Evolutionary conservation across 2,113 vertebrate species (phyloP).

Genomic region (Pogonocichla stellata): DNA sequence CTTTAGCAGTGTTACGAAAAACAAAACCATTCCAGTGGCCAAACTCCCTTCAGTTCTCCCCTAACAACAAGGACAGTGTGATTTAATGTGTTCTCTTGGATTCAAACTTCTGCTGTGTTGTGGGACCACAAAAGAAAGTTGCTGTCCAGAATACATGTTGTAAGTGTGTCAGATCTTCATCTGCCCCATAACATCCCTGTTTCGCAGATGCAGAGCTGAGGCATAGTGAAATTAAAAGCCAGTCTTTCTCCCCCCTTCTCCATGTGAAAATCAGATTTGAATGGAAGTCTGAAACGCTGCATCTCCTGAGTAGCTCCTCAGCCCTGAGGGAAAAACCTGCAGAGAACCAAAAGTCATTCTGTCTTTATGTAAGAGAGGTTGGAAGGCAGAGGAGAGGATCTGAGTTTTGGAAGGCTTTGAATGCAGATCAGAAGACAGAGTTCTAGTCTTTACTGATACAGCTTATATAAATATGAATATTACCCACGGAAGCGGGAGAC

Average conservation of each 20-base stretch:
- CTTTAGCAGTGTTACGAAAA: conserved; percentile 11
- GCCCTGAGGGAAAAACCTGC: not conserved
- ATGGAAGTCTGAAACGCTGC: not conserved
- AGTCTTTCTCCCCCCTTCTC: not conserved
- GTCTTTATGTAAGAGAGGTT: not conserved
- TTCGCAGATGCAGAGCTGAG: not conserved
- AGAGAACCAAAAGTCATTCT: not conserved
- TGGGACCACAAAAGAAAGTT: not conserved
- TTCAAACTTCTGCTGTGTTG: not conserved
- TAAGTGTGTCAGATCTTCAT: not conserved
- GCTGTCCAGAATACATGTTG: not conserved
- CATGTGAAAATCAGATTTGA: not conserved
- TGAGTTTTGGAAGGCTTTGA: not conserved
- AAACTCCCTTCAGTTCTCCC: conserved; percentile 8
- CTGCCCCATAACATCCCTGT: not conserved
- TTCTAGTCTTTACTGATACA: not conserved
- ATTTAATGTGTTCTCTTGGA: conserved; percentile 38
- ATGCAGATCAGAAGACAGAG: not conserved
- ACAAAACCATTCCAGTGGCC: conserved; percentile 12
- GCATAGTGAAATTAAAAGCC: not conserved
- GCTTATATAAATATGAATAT: not conserved
- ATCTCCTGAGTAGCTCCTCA: not conserved
- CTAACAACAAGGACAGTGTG: conserved; percentile 23
- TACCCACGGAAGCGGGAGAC: not conserved
- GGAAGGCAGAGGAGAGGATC: not conserved